Base-by-base conservation (phyloP, 2,797 vertebrate genomes). In the Syncerus caffer region DNA sequence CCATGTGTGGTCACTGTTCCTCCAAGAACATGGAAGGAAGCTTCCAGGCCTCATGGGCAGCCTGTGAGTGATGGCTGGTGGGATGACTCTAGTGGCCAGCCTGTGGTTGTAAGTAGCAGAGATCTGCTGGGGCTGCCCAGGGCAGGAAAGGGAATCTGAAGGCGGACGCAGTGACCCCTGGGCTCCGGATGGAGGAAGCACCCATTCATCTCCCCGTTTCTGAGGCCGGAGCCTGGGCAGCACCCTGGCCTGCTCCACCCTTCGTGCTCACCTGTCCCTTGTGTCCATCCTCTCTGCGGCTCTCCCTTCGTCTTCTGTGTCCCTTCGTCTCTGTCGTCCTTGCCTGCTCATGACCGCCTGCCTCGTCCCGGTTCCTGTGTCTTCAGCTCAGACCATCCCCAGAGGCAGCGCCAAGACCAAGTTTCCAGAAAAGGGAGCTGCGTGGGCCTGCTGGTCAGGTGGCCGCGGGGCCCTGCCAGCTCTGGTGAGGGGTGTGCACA, bases 231-330 rank as follows among this genome's bases (percentile, higher is more conserved):
- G 45, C 2, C 17, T 1, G 4, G 87, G 34, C 17, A 2, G 64
- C 21, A 0, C 3, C 10, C 23, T 2, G 47, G 45, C 31, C 76
- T 6, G 19, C n/a, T 10, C 76, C 2, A 11, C 51, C 58, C 64
- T 7, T 5, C 9, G 34, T 3, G 38, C 23, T 50, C 1, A 0
- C 14, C 17, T 5, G 0, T 14, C 51, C 58, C 17, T n/a, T 2
- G 0, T 27, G 50, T n/a, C 38, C 6, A 0, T 13, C 4, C 45
- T 50, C 12, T 16, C 55, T 13, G 42, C 2, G 2, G 7, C 8
- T 50, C 67, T 25, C 21, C 51, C 45, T 38, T 38, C 13, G 0
- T 25, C 38, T 14, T 42, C 71, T 74, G 34, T 38, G 19, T 15
- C 27, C 34, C 29, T 55, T 16, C 7, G 0, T 16, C 80, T 85